Conservation (phyloP, 2,888 invertebrate species). For the Caenorhabditis virilis region DNA sequence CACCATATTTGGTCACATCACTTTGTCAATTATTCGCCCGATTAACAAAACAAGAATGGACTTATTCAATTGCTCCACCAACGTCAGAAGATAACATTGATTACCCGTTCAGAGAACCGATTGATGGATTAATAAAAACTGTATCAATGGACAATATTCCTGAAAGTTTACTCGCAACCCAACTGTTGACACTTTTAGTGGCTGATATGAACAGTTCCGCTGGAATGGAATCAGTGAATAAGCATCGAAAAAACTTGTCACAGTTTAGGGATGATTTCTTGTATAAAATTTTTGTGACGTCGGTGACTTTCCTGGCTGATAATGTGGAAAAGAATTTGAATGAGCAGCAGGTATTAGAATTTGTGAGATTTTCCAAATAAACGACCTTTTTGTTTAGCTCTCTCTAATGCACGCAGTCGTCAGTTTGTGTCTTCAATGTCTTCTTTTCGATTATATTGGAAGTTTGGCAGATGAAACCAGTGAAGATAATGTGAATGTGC, state of each 20-base stretch:
- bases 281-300: conserved; percentile 91
- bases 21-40: conserved; percentile 75
- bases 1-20: conserved; percentile 91
- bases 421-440: conserved; percentile 86
- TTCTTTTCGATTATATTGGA: conserved; percentile 97
- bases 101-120: conserved; percentile 76
- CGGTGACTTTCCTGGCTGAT: conserved; percentile 85
- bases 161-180: conserved; percentile 68
- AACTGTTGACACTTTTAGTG: conserved; percentile 50
- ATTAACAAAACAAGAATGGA: conserved; percentile 97
- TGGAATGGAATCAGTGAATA: conserved; percentile 87
- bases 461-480: conserved; percentile 94
- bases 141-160: conserved; percentile 44
- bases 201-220: conserved; percentile 51
- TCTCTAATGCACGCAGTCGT: conserved; percentile 83
- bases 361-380: not conserved
- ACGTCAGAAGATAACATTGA: conserved; percentile 14
- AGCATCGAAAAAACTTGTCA: conserved; percentile 93
- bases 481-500: conserved; percentile 94
- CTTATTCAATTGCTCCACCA: conserved; percentile 80
- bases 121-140: conserved; percentile 82
- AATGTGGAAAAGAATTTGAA: conserved; percentile 78
- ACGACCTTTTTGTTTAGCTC: conserved; percentile 71
- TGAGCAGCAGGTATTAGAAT: conserved; percentile 14
- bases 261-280: conserved; percentile 80